These are phyloP conservation scores for Drosophila kanekoi DNA, from an alignment of 2,888 invertebrate genomes.

Conservation along the genomic window DNA sequence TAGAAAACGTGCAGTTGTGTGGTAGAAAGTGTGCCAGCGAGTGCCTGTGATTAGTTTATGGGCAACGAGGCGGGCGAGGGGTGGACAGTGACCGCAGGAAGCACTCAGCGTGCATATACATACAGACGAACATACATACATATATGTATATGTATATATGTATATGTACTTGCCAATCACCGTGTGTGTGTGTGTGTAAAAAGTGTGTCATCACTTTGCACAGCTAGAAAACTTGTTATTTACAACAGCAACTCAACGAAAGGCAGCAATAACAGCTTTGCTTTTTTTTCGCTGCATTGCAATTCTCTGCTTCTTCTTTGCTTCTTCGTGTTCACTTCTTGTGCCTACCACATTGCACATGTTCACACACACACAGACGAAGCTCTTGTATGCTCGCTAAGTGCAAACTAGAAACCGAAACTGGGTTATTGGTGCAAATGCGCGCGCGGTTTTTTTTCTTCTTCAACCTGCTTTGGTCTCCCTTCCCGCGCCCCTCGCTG, in stretches of 20 bases:
- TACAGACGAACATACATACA: constrained; percentile 1
- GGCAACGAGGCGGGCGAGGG: background rate
- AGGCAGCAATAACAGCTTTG: constrained; percentile 35
- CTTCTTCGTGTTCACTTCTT: constrained; percentile 33
- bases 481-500: background rate
- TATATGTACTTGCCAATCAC: constrained; percentile 29
- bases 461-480: constrained; percentile 9
- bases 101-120: constrained; percentile 21
- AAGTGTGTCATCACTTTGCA: constrained; percentile 75
- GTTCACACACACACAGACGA: constrained; percentile 24
- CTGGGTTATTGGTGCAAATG: constrained; percentile 78
- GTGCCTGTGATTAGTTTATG: constrained; percentile 37
- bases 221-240: constrained; percentile 76
- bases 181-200: constrained; percentile 38
- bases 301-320: constrained; percentile 34
- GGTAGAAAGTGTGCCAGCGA: constrained; percentile 51
- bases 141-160: constrained; percentile 4
- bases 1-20: constrained; percentile 54
- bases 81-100: constrained; percentile 41
- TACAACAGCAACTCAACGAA: constrained; percentile 48
- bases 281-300: constrained; percentile 34
- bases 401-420: constrained; percentile 80
- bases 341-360: constrained; percentile 44
- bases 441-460: constrained; percentile 53
- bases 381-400: constrained; percentile 53